These are phyloP conservation scores for Sarcophaga rosellei DNA, from an alignment of 2,888 invertebrate genomes.

Conservation along the genomic window DNA sequence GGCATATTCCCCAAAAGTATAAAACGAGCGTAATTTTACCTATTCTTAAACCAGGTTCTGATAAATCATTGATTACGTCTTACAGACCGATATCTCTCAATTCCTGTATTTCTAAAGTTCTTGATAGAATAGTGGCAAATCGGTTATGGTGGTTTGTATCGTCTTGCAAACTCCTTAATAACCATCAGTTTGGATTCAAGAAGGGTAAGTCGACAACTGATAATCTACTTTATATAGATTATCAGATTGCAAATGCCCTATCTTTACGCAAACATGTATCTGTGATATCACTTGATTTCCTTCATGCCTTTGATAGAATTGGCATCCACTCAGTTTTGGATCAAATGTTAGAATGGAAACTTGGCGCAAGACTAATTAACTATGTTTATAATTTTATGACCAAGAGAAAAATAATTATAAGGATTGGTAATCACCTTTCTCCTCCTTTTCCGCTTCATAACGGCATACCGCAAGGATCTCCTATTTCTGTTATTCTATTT, in stretches of 20 bases:
- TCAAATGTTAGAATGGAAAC: slow-evolving; percentile 36
- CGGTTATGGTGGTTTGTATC: slow-evolving; percentile 50
- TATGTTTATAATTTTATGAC: slow-evolving; percentile 56
- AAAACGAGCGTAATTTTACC: no score
- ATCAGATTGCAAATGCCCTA: slow-evolving; percentile 16
- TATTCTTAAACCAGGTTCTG: no score
- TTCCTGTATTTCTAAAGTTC: slow-evolving; percentile 40
- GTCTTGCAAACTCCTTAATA: slow-evolving; percentile 37
- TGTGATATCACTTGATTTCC: slow-evolving; percentile 43
- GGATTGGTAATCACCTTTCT: slow-evolving; percentile 6
- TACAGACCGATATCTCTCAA: slow-evolving; percentile 42
- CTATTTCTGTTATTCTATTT: slow-evolving; percentile 57
- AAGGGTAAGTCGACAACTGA: slow-evolving; percentile 21
- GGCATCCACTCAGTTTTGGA: slow-evolving; percentile 33
- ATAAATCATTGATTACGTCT: no score
- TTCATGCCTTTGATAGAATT: slow-evolving; percentile 47
- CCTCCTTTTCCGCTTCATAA: no score
- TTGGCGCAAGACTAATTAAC: slow-evolving; percentile 33
- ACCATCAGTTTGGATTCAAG: slow-evolving; percentile 44
- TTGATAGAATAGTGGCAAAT: slow-evolving; percentile 48
- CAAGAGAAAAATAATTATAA: slow-evolving; percentile 44
- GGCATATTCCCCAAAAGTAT: no score
- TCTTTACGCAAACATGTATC: slow-evolving; percentile 36
- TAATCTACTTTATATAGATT: not conserved
- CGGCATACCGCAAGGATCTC: no score